phyloP scores from a whole-genome alignment of 2,113 vertebrate genomes.

The Trematocara unimaculatum region DNA sequence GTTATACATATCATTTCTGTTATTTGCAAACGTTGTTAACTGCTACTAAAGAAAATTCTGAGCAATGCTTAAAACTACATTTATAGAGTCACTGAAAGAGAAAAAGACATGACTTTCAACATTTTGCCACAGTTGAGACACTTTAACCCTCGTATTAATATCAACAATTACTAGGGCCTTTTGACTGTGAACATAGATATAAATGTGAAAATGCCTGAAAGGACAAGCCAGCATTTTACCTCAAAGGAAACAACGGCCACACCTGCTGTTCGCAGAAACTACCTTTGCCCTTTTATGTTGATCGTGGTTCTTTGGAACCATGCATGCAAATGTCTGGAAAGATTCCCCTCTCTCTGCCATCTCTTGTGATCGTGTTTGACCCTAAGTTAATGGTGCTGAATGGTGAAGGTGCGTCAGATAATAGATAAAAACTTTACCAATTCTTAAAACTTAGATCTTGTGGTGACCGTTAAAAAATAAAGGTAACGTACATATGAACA shows the following conservation, averaged over 20 bases:
- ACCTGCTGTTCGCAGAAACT: neutral
- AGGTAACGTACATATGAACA: neutral
- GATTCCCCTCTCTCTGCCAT: neutral
- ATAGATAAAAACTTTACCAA: neutral
- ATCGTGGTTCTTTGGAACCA: neutral
- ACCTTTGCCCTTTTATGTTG: neutral
- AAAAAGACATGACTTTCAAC: neutral
- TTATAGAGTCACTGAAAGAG: neutral
- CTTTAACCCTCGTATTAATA: neutral
- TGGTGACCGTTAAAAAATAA: neutral
- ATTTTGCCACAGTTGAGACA: neutral
- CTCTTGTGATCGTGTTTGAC: neutral
- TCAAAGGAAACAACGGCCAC: neutral
- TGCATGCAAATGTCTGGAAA: neutral
- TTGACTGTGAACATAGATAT: neutral
- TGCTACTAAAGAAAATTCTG: neutral
- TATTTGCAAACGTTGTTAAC: neutral
- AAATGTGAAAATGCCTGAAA: neutral
- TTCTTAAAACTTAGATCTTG: neutral
- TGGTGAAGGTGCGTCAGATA: neutral
- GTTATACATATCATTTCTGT: neutral
- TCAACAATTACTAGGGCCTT: neutral
- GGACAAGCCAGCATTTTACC: neutral
- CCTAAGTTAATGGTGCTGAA: neutral
- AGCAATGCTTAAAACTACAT: neutral